phyloP scores from a whole-genome alignment of 2,888 invertebrate genomes.

The Orthosia gracilis region DNA sequence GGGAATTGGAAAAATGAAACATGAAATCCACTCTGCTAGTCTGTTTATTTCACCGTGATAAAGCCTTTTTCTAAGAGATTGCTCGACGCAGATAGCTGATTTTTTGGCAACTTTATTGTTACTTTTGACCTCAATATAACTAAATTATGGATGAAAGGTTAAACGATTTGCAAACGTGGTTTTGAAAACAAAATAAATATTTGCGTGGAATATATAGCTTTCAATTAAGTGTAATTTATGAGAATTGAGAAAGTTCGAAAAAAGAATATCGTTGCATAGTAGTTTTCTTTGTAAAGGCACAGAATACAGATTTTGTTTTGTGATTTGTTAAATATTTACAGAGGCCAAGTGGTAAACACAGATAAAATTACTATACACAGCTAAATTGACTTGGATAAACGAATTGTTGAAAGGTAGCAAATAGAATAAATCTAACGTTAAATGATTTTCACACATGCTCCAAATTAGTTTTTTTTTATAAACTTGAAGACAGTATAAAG shows the following conservation, averaged over 20 bases:
- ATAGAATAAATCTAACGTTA: conserved; percentile 7
- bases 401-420: not conserved
- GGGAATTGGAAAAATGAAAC: conserved; percentile 60
- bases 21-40: conserved; percentile 51
- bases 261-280: not conserved
- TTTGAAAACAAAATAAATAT: conserved; percentile 32
- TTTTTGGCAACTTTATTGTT: conserved; percentile 45
- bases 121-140: conserved; percentile 37
- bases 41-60: conserved; percentile 41
- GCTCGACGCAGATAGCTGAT: conserved; percentile 30
- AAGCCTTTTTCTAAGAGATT: conserved; percentile 46
- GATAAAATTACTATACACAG: not conserved
- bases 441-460: conserved; percentile 45
- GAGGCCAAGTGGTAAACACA: not conserved
- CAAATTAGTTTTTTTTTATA: conserved; percentile 50
- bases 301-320: conserved; percentile 9
- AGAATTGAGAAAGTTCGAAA: conserved; percentile 5
- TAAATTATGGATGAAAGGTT: conserved; percentile 35
- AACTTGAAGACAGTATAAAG: conserved; percentile 70
- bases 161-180: conserved; percentile 22
- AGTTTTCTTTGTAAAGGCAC: conserved; percentile 2
- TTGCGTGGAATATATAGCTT: conserved; percentile 2
- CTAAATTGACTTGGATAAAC: not conserved
- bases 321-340: conserved; percentile 14
- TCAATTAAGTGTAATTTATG: conserved; percentile 14